Conservation (phyloP, 2,888 invertebrate species). For the Thereva unica region DNA sequence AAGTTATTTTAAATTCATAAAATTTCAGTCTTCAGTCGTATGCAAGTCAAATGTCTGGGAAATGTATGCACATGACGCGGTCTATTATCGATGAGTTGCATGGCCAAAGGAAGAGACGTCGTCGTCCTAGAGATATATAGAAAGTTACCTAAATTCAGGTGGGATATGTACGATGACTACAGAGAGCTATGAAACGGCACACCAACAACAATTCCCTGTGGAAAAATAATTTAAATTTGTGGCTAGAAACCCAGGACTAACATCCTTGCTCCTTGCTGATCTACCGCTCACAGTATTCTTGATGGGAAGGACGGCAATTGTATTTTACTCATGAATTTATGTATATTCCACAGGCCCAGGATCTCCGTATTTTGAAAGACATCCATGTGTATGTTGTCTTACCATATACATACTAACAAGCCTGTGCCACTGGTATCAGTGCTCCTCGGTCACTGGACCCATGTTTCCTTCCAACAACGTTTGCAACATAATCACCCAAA, state of each 20-base stretch:
- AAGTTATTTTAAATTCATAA: conserved; percentile 12
- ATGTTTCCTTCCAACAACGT: too few species aligned
- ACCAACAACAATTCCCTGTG: not conserved
- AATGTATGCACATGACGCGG: conserved; percentile 6
- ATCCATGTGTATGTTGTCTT: too few species aligned
- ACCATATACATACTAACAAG: too few species aligned
- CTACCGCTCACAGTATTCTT: not conserved
- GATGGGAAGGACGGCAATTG: not conserved
- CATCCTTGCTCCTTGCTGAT: not conserved
- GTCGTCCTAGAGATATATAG: not conserved
- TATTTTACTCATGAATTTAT: conserved; percentile 4
- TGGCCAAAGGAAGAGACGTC: conserved; percentile 1
- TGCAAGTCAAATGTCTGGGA: conserved; percentile 3
- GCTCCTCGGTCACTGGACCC: too few species aligned
- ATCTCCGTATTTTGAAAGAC: too few species aligned
- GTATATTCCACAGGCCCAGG: not conserved
- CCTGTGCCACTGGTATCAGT: too few species aligned
- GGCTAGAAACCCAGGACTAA: not conserved
- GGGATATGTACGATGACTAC: too few species aligned
- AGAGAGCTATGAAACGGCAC: too few species aligned
- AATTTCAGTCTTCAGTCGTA: not conserved
- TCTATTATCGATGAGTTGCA: not conserved
- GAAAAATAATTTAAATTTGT: conserved; percentile 5
- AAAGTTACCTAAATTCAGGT: too few species aligned
- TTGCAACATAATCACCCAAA: too few species aligned